Evolutionary conservation across 23 tunicate species (phyloP), one percentile per base, ranked within the genome.

Genomic region (Halocynthia aurantium): DNA sequence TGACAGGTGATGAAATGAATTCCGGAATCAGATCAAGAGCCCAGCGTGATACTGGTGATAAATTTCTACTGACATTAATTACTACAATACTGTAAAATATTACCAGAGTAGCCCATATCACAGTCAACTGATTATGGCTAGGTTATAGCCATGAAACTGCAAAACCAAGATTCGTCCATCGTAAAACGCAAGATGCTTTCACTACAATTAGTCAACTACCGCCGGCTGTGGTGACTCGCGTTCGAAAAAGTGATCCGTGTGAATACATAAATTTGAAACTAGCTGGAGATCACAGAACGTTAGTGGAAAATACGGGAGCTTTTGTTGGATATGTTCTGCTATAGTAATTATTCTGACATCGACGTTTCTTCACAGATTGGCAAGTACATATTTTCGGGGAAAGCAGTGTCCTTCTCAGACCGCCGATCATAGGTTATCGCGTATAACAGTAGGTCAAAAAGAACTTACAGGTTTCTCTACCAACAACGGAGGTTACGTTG

Each of bases 91-190:
- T 31, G 44, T 31, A 4, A 31, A 31, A n/a, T 67, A 11, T 67
- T 67, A 11, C 2, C 4, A 67, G 12, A 67, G 12, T 67, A 67
- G 12, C 40, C 22, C 72, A 67, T 15, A 15, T 67, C 72, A 18
- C 44, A 31, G 44, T 31, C 44, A 31, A 31, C 44, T 31, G 44
- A 31, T 31, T 54, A 75, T 67, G 15, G 15, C 8, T 63, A 83
- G 87, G 81, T 57, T 83, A 83, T 81, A 83, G 77, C 73, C 57
- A 76, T 68, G 87, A 83, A 67, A 76, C 81, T n/a, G 87, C 87
- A 19, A 72, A 79, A 67, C 87, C 87, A 6, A 50, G 87, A 22
- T 83, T 67, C 51, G 87, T 83, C 61, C 50, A 76, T 11, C 76
- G 87, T 0, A 60, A 53, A 20, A 71, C 81, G 21, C 49, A 83